These are phyloP conservation scores for Falco naumanni DNA, from an alignment of 2,797 vertebrate species.

Conservation along the genomic window DNA sequence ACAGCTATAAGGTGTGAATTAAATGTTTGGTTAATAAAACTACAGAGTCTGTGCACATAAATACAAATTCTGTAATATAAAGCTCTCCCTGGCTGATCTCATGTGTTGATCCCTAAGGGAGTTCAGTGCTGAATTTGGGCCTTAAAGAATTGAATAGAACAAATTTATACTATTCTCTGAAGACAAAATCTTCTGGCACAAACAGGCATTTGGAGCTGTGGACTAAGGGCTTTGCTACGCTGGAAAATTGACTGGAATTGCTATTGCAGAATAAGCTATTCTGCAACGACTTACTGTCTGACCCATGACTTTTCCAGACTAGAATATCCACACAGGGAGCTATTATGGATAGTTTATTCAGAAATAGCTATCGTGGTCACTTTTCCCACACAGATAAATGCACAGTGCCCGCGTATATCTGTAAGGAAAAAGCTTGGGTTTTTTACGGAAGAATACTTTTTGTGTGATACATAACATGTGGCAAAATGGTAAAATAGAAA, in stretches of 20 bases:
- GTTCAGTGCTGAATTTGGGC: not conserved
- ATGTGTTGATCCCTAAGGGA: not conserved
- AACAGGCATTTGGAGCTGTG: not conserved
- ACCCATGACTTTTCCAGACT: constrained; percentile 5
- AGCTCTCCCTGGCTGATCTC: not conserved
- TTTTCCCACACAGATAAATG: constrained; percentile 2
- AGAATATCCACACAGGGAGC: constrained; percentile 25
- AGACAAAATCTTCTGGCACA: constrained; percentile 31
- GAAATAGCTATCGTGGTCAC: not conserved
- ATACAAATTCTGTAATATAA: not conserved
- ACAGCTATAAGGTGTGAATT: not conserved
- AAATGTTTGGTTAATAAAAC: not conserved
- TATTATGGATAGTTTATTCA: constrained; percentile 1
- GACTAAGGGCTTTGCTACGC: not conserved
- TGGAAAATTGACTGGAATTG: constrained; percentile 31
- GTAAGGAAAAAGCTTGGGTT: not conserved
- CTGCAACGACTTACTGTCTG: constrained; percentile 9
- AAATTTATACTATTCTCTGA: constrained; percentile 1
- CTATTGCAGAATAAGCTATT: constrained; percentile 39
- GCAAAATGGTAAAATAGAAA: not conserved
- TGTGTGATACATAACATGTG: not conserved
- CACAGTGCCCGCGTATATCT: not conserved
- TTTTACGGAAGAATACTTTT: not conserved
- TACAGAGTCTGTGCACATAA: not conserved
- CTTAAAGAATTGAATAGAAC: constrained; percentile 17